Conservation (phyloP, 2,113 vertebrate genomes). For the Amphilophus citrinellus region DNA sequence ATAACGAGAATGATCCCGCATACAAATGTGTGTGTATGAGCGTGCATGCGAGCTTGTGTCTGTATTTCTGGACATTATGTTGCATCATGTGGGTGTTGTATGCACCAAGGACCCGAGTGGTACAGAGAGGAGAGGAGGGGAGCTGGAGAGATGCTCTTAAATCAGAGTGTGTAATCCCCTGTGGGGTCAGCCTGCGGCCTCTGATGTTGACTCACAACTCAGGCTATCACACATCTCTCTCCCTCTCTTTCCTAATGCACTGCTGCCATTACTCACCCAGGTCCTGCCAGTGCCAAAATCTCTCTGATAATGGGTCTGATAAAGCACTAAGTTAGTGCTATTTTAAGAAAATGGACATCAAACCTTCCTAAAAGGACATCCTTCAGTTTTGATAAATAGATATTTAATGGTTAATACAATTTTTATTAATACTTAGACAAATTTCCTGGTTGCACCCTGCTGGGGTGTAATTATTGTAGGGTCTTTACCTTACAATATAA, state of each 20-base stretch:
- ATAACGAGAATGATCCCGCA: constrained; percentile 64
- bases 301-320: constrained; percentile 43
- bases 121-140: constrained; percentile 43
- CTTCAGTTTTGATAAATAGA: background rate
- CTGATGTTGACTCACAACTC: constrained; percentile 79
- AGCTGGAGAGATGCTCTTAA: constrained; percentile 77
- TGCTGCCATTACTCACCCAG: constrained; percentile 75
- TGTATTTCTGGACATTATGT: constrained; percentile 47
- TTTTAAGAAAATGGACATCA: constrained; percentile 30
- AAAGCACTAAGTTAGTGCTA: constrained; percentile 37
- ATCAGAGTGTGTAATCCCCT: constrained; percentile 78
- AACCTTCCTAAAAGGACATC: background rate
- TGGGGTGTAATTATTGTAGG: no score
- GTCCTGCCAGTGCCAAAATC: constrained; percentile 34
- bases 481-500: no score
- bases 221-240: constrained; percentile 62
- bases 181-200: constrained; percentile 64
- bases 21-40: background rate
- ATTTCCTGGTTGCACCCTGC: background rate
- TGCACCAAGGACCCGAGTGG: constrained; percentile 30
- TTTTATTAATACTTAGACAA: background rate
- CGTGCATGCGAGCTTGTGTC: constrained; percentile 22
- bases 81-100: constrained; percentile 59
- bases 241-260: constrained; percentile 73
- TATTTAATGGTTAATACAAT: background rate